phyloP scores from a whole-genome alignment of 2,797 vertebrate species.

The Nothura maculosa region DNA sequence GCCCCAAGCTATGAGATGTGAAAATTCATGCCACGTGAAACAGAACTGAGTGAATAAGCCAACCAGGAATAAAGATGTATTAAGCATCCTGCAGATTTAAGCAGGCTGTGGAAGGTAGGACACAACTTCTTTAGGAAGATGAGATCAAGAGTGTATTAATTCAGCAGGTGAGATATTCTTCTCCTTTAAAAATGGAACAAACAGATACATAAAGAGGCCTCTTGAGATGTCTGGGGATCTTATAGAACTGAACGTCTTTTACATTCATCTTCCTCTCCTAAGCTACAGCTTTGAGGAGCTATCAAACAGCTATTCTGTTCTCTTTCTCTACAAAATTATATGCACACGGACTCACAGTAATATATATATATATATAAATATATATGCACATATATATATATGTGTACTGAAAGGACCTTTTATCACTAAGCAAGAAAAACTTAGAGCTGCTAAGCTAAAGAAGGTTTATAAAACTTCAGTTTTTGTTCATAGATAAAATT shows the following conservation, averaged over 20 bases:
- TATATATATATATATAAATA: background rate
- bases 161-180: background rate
- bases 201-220: background rate
- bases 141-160: background rate
- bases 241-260: background rate
- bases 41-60: background rate
- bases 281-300: too few relatives aligned
- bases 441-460: background rate
- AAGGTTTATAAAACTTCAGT: background rate
- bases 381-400: background rate
- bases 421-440: background rate
- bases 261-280: background rate
- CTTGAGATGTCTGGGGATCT: background rate
- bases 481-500: background rate
- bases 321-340: background rate
- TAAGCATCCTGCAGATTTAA: background rate
- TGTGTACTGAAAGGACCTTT: background rate
- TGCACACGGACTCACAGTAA: background rate
- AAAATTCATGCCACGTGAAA: accelerated
- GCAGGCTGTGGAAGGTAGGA: background rate
- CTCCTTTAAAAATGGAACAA: background rate
- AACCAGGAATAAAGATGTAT: background rate
- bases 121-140: background rate
- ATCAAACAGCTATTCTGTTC: background rate
- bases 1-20: background rate